These are phyloP conservation scores for pig (Sus scrofa) DNA, from an alignment of 2,113 vertebrate species.

Conservation along the genomic window T2T-Sscrofa CM000826.6:127177001-127177500, in stretches of 20 bases:
- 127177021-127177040: conserved; percentile 32
- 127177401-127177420: conserved; percentile 13
- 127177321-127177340: not conserved
- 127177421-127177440: conserved; percentile 48
- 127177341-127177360: not conserved
- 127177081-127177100: conserved; percentile 66
- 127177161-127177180: conserved; percentile 61
- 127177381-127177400: conserved; percentile 44
- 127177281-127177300: not conserved
- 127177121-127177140: conserved; percentile 67
- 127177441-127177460: conserved; percentile 48
- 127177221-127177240: not conserved
- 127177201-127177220: not conserved
- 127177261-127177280: not conserved
- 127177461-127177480: conserved; percentile 10
- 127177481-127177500: conserved; percentile 32
- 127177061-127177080: conserved; percentile 71
- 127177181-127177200: not conserved
- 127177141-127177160: conserved; percentile 49
- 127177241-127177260: not conserved
- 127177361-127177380: not conserved
- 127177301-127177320: conserved; percentile 28
- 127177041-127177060: conserved; percentile 75
- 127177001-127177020: conserved; percentile 50
- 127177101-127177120: conserved; percentile 77